Base-by-base conservation (phyloP, 2,888 invertebrate genomes). In the Nematopogon swammerdamellus region DNA sequence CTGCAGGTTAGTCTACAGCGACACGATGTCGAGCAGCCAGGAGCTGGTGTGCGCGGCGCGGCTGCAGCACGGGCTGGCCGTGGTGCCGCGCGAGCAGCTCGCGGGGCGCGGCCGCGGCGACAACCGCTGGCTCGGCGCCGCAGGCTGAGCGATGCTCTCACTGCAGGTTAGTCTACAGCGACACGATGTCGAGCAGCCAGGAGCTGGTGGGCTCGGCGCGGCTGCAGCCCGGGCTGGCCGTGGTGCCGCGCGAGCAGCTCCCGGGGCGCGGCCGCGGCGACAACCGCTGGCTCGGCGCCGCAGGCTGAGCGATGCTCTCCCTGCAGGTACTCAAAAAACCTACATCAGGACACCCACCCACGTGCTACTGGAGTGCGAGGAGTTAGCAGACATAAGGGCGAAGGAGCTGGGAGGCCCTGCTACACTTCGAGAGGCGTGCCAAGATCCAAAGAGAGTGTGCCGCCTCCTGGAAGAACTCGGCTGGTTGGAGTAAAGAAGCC, bases 131-230 rank as follows among this genome's bases (percentile, higher is more conserved):
- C 73, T 98, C 53, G 91, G 95, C 63, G 96, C 97, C 2, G 70
- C 81, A 46, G 98, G 98, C 0, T 92, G 95, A 70, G 95, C 93
- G 44, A 88, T 91, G 84, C 93, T 95, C 66, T 91, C 95, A 0
- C 59, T 96, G 45, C 95, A 95, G 76, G n/a, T n/a, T n/a, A 84
- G 82, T 96, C 54, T 96, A 92, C 74, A 79, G 87, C 2, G 93
- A 94, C 57, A 82, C 92, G 49, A 68, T 95, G 59, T 80, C 86
- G 42, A 89, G 91, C 42, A 91, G 95, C 0, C 89, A 89, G 85
- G 69, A 83, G 53, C 71, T 93, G 47, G 70, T 89, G 36, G 79
- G 81, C 45, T 80, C 73, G 46, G 64, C 79, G 55, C 81, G 67
- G 57, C 80, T 88, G 49, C 79, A 79, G 44, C 89, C 93, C 68